Base-by-base conservation (phyloP, 2,113 vertebrate species). In the Phyllopteryx taeniolatus region DNA sequence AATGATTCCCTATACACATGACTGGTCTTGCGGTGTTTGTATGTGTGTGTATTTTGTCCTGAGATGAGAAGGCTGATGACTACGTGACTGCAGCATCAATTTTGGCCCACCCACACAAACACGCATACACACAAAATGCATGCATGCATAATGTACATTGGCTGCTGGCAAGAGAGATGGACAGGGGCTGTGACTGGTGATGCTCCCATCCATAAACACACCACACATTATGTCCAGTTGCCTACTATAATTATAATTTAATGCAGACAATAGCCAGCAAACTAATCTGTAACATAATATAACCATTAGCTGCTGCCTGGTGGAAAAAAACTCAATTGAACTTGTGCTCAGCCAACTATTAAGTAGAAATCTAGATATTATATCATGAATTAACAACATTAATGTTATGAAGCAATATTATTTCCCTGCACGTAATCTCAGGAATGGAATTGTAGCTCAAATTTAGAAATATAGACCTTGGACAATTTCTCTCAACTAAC, bases 1-100 rank as follows among this genome's bases (percentile, higher is more conserved):
- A 91, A 91, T 90, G 90, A 91, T 91, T 89, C 87, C 79, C 87
- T 82, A 82, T 86, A 85, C 83, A 74, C 79, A 76, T 75, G 61
- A 71, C 78, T 74, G 81, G 74, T 76, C 27, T 62, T n/a, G 66
- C 70, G 65, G 59, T 12, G 72, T 67, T 79, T 33, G 43, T 20
- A 65, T 61, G 74, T 60, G 5, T 72, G 59, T 70, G 31, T 71
- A 46, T 42, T 67, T 66, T 79, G 69, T 72, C 70, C 49, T 79
- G 47, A 86, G 83, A 88, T 80, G 85, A 74, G 78, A 84, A 69
- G 74, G 72, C 78, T 82, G 82, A 86, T 82, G 64, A 47, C 64
- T 13, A 49, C 64, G 85, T 74, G 81, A 81, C 85, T 86, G 87
- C 70, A 77, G 85, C 79, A 86, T 87, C 83, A 84, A 85, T 90